phyloP scores from a whole-genome alignment of 2,888 invertebrate species.

The Agrilus biguttatus region DNA sequence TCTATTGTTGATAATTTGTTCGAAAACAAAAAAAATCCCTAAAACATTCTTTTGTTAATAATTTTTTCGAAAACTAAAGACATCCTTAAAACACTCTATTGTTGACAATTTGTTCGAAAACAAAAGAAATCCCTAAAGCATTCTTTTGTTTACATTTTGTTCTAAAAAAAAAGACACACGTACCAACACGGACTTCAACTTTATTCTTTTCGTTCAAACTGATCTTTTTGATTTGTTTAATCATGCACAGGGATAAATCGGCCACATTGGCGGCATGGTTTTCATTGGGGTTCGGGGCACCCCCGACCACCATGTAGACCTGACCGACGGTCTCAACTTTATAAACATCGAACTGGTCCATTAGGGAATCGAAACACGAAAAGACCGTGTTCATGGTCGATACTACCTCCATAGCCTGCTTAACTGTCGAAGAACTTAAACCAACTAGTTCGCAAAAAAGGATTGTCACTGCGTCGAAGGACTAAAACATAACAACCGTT shows the following conservation, averaged over 20 bases:
- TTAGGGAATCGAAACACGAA: constrained; percentile 65
- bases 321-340: constrained; percentile 88
- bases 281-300: constrained; percentile 61
- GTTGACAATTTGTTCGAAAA: too few species aligned
- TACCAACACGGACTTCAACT: constrained; percentile 48
- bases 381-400: constrained; percentile 72
- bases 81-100: too few species aligned
- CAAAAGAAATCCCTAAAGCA: constrained; percentile 48
- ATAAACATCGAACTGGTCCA: constrained; percentile 70
- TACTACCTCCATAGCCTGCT: constrained; percentile 59
- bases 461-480: constrained; percentile 59
- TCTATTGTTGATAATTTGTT: too few species aligned
- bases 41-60: too few species aligned
- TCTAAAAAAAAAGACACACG: not conserved
- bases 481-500: too few species aligned
- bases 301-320: constrained; percentile 80
- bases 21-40: too few species aligned
- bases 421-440: constrained; percentile 39
- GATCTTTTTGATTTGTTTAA: constrained; percentile 49
- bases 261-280: constrained; percentile 64
- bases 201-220: constrained; percentile 28
- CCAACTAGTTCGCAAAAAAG: constrained; percentile 57
- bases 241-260: constrained; percentile 58
- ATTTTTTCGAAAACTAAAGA: too few species aligned
- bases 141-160: not conserved